phyloP scores from a whole-genome alignment of 2,113 vertebrate genomes.

The Nycticorax nycticorax region DNA sequence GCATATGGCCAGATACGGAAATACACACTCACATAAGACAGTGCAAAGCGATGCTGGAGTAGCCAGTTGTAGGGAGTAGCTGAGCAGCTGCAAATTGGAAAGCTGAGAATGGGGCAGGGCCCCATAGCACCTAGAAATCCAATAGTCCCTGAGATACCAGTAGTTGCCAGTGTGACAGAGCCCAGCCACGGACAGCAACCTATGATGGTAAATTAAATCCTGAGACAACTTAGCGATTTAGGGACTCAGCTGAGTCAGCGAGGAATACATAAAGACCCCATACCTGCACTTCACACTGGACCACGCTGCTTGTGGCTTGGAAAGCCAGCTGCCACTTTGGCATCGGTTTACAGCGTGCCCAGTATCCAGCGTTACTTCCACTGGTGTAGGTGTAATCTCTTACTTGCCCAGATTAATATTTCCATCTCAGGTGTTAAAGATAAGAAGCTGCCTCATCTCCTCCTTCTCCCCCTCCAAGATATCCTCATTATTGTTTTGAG shows the following conservation, averaged over 20 bases:
- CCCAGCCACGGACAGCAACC: accelerated
- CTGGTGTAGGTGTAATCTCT: not conserved
- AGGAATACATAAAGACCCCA: not conserved
- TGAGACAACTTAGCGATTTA: not conserved
- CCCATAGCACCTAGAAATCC: not conserved
- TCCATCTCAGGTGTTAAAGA: not conserved
- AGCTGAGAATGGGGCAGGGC: not conserved
- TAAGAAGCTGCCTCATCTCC: not conserved
- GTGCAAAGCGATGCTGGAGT: not conserved
- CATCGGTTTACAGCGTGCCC: not conserved
- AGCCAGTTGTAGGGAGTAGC: not conserved
- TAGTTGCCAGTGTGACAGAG: not conserved
- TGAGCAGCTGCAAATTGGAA: not conserved
- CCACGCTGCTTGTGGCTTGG: not conserved
- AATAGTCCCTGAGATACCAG: not conserved
- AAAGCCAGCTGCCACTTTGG: not conserved
- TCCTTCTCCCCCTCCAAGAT: not conserved
- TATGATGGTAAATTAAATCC: not conserved
- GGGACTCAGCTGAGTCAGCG: not conserved
- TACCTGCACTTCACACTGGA: not conserved
- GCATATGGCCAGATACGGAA: not conserved
- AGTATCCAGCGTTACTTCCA: not conserved
- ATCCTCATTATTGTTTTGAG: not conserved
- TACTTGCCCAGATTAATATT: not conserved
- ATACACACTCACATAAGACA: not conserved